These are phyloP conservation scores for Irena cyanogastra DNA, from an alignment of 2,113 vertebrate species.

Conservation along the genomic window DNA sequence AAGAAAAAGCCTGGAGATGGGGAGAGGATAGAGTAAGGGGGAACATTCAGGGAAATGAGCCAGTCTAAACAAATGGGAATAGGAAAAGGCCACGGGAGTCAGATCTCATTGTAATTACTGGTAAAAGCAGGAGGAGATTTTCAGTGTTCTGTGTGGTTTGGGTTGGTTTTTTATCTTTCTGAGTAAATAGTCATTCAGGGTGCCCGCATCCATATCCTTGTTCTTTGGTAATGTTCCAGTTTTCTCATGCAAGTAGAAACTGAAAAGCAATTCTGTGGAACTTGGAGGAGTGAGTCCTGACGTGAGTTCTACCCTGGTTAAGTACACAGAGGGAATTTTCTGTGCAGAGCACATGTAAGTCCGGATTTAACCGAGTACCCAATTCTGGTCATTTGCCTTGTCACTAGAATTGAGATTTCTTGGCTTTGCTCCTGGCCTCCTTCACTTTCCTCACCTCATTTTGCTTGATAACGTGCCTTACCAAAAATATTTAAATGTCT, in stretches of 20 bases:
- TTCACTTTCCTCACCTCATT: background rate
- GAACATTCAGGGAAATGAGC: background rate
- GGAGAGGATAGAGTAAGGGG: background rate
- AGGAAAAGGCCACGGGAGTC: background rate
- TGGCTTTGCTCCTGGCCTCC: background rate
- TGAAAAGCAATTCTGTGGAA: background rate
- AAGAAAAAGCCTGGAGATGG: background rate
- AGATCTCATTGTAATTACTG: background rate
- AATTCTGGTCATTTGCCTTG: background rate
- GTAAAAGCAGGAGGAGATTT: background rate
- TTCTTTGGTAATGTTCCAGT: background rate
- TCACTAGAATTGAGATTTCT: background rate
- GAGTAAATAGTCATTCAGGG: background rate
- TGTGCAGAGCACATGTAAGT: background rate
- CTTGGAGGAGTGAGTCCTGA: background rate
- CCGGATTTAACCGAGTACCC: fast-evolving
- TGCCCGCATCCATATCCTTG: background rate
- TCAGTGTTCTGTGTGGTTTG: background rate
- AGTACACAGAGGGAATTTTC: background rate
- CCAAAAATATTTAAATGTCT: background rate
- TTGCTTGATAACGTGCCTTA: background rate
- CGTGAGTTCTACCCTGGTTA: background rate
- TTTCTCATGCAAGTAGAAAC: background rate
- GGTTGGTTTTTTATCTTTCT: background rate
- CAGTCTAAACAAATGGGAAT: background rate